Percentiles rank a stretch among this genome's conserved stretches.
phyloP scores from a whole-genome alignment of 1,140 invertebrate species.

The Heliconius hewitsoni region DNA sequence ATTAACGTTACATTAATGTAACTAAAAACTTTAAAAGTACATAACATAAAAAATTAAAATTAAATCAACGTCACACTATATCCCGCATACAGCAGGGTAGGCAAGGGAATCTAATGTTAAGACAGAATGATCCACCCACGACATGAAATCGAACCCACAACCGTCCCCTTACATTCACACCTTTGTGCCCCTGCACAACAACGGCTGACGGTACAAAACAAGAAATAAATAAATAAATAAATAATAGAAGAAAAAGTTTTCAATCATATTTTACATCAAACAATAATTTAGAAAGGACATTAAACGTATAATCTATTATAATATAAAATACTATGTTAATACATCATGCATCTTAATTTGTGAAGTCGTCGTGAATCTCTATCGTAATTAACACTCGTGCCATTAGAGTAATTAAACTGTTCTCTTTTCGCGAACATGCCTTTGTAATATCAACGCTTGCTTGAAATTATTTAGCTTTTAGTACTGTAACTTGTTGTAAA shows the following conservation, averaged over 20 bases:
- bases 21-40: too few species aligned
- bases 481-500: not conserved
- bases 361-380: slow-evolving; percentile 50
- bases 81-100: too few species aligned
- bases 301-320: slow-evolving; percentile 11
- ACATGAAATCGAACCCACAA: too few species aligned
- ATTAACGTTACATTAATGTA: not conserved
- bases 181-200: too few species aligned
- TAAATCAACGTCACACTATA: too few species aligned
- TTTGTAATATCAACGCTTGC: slow-evolving; percentile 32
- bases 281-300: slow-evolving; percentile 6
- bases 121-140: too few species aligned
- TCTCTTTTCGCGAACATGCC: slow-evolving; percentile 51
- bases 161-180: too few species aligned
- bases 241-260: not conserved
- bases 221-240: not conserved
- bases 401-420: slow-evolving; percentile 71
- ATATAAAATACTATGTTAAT: slow-evolving; percentile 34
- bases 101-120: too few species aligned
- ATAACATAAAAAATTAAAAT: too few species aligned
- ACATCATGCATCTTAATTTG: slow-evolving; percentile 51
- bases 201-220: not conserved
- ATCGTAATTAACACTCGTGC: slow-evolving; percentile 65
- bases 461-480: slow-evolving; percentile 28
- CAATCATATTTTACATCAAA: not conserved